These are phyloP conservation scores for Drosophila albomicans DNA, from an alignment of 1,140 invertebrate genomes.

Conservation along the genomic window DNA sequence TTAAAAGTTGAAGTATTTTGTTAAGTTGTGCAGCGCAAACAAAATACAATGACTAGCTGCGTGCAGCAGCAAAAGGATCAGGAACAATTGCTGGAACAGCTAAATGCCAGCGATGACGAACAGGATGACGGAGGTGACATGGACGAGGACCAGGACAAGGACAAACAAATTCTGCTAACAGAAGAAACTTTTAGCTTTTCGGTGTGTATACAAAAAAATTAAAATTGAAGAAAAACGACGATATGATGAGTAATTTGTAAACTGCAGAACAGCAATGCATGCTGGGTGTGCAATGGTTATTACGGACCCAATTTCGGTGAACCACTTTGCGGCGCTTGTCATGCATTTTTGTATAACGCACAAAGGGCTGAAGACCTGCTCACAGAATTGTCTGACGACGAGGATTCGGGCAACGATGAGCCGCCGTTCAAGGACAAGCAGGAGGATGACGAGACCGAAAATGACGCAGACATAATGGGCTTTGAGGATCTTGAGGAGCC, in stretches of 20 bases:
- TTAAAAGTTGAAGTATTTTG: slow-evolving; percentile 9
- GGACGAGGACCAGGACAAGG: slow-evolving; percentile 48
- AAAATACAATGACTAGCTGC: slow-evolving; percentile 75
- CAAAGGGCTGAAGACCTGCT: slow-evolving; percentile 76
- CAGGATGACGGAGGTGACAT: slow-evolving; percentile 44
- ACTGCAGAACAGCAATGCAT: slow-evolving; percentile 85
- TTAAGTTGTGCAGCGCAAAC: slow-evolving; percentile 37
- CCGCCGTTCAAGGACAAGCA: slow-evolving; percentile 87
- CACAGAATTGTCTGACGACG: slow-evolving; percentile 93
- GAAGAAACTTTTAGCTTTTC: slow-evolving; percentile 73
- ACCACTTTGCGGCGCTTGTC: slow-evolving; percentile 96
- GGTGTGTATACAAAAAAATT: slow-evolving; percentile 63
- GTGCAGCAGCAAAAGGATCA: slow-evolving; percentile 77
- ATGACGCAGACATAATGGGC: slow-evolving; percentile 78
- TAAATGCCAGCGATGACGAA: slow-evolving; percentile 68
- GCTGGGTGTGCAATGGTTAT: slow-evolving; percentile 95
- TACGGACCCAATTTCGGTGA: slow-evolving; percentile 96
- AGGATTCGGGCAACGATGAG: slow-evolving; percentile 97
- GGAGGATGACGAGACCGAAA: slow-evolving; percentile 86
- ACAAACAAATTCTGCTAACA: slow-evolving; percentile 46
- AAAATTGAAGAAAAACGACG: too few species aligned
- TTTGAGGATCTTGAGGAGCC: slow-evolving; percentile 76
- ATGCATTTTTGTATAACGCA: slow-evolving; percentile 95
- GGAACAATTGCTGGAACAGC: slow-evolving; percentile 68
- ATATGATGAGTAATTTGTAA: slow-evolving; percentile 13